phyloP scores from a whole-genome alignment of 2,888 invertebrate species.

The Philereme vetulata region DNA sequence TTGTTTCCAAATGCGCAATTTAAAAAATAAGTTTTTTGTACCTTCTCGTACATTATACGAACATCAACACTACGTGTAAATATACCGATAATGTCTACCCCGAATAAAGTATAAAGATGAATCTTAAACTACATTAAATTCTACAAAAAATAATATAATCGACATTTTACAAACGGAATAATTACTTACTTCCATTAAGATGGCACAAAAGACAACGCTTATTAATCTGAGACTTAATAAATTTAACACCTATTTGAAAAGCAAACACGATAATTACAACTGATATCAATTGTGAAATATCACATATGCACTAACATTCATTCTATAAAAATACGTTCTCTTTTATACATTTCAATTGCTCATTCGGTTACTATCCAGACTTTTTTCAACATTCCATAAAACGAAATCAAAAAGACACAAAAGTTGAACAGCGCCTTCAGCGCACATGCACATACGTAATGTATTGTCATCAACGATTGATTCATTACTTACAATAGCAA shows the following conservation, averaged over 20 bases:
- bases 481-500: neutral
- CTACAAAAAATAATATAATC: no score
- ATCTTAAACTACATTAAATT: no score
- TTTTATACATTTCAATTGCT: constrained; percentile 39
- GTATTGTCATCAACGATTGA: constrained; percentile 3
- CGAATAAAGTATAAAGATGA: no score
- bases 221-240: neutral
- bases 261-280: constrained; percentile 4
- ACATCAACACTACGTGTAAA: no score
- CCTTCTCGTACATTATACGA: no score
- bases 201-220: neutral
- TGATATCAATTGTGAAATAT: constrained; percentile 10
- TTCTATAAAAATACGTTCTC: constrained; percentile 61
- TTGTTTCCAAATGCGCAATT: neutral
- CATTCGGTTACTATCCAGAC: constrained; percentile 37
- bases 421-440: neutral
- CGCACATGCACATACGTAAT: no score
- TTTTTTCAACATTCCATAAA: constrained; percentile 11
- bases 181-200: neutral
- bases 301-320: constrained; percentile 39
- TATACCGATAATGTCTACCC: no score
- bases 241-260: neutral
- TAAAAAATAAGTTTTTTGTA: neutral
- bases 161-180: no score
- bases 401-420: neutral